phyloP scores from a whole-genome alignment of 1,140 invertebrate genomes.

The Drosophila ogumai region DNA sequence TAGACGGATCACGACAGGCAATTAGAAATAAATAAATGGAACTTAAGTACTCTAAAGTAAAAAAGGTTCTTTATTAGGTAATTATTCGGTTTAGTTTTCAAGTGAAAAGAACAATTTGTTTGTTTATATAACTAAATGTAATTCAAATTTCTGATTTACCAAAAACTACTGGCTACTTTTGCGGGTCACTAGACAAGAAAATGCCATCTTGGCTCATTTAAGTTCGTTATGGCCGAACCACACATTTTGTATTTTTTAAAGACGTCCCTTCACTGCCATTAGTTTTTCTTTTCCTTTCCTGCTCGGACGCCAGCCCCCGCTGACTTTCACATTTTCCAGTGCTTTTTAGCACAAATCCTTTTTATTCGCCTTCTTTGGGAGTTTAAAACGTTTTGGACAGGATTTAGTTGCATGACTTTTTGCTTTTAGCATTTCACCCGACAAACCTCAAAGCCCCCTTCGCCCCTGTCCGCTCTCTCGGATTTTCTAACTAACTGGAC shows the following conservation, averaged over 20 bases:
- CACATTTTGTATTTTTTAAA: conserved; percentile 18
- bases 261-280: conserved; percentile 26
- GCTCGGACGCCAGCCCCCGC: conserved; percentile 3
- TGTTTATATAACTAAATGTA: neutral
- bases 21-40: neutral
- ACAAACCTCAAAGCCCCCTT: conserved; percentile 44
- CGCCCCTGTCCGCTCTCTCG: neutral
- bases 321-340: conserved; percentile 53
- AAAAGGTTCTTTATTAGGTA: neutral
- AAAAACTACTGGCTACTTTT: neutral
- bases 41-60: neutral
- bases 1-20: neutral
- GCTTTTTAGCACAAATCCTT: conserved; percentile 80
- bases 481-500: conserved; percentile 22
- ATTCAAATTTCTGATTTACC: neutral
- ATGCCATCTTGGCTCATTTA: conserved; percentile 21
- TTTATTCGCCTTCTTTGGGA: conserved; percentile 60
- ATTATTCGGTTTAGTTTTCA: neutral
- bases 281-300: conserved; percentile 7
- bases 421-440: conserved; percentile 76
- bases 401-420: conserved; percentile 83
- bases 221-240: conserved; percentile 31
- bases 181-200: neutral
- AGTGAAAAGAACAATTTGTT: too few species aligned
- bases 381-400: conserved; percentile 82